Evolutionary conservation across 2,113 vertebrate species (phyloP).

Genomic region (Junco hyemalis): DNA sequence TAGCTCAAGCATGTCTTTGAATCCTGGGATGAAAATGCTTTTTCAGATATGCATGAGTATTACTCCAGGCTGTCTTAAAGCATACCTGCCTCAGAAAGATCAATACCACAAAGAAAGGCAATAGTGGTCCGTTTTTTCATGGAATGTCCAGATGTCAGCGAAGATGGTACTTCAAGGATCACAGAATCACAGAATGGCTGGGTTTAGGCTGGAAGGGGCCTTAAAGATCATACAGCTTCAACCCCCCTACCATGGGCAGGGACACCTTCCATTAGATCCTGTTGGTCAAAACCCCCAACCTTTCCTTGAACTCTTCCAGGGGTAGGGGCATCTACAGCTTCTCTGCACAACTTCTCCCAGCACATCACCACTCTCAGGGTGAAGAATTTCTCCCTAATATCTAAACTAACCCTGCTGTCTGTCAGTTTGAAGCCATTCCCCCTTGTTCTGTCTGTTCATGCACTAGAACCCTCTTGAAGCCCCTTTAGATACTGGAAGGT

Average conservation of each 20-base stretch:
- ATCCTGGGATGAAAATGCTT: not conserved
- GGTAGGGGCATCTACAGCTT: not conserved
- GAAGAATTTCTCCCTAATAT: not conserved
- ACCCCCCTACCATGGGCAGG: not conserved
- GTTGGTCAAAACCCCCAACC: not conserved
- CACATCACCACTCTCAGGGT: not conserved
- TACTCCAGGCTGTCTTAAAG: not conserved
- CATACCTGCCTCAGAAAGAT: not conserved
- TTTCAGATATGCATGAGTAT: not conserved
- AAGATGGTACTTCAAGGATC: not conserved
- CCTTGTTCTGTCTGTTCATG: not conserved
- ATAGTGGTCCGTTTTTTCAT: not conserved
- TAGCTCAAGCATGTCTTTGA: not conserved
- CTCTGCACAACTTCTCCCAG: not conserved
- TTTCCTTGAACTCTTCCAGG: not conserved
- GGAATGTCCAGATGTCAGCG: not conserved
- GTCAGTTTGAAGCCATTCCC: not conserved
- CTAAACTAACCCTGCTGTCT: not conserved
- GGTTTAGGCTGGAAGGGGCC: not conserved
- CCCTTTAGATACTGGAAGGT: not conserved
- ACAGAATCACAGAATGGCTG: not conserved
- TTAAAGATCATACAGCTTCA: not conserved
- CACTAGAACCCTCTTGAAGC: not conserved
- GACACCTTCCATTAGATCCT: not conserved
- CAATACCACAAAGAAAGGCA: not conserved